Percentiles rank a stretch among this genome's conserved stretches.
Conservation (phyloP, 1,140 invertebrate genomes). For the Hesperophylax magnus region DNA sequence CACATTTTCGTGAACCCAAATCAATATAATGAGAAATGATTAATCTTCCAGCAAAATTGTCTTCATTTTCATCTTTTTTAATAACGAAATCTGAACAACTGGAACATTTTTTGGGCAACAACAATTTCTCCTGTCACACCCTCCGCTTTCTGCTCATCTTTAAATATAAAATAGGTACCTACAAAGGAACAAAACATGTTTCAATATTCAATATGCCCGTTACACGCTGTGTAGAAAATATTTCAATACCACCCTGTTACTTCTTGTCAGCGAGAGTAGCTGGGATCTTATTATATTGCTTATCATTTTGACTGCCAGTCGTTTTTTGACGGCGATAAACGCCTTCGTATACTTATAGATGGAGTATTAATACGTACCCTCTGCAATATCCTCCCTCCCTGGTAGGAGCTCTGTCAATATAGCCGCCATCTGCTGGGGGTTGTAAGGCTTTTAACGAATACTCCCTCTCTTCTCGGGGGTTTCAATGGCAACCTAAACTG, state of each 20-base stretch:
- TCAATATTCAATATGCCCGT: conserved; percentile 15
- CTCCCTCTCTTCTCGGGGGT: conserved; percentile 46
- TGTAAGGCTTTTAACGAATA: conserved; percentile 52
- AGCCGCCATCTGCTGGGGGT: conserved; percentile 45
- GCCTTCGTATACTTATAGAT: conserved; percentile 22
- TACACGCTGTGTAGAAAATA: background rate
- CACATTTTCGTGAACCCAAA: no score
- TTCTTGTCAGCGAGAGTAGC: conserved; percentile 7
- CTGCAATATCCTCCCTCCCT: conserved; percentile 2
- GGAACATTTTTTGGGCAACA: no score
- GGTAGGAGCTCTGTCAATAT: conserved; percentile 39
- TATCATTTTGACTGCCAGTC: conserved; percentile 29
- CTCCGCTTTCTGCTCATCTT: no score
- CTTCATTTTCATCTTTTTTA: no score
- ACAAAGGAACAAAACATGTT: background rate
- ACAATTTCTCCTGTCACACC: no score
- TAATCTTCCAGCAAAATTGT: no score
- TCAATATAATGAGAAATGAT: no score
- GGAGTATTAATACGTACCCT: conserved; percentile 21
- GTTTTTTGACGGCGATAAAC: conserved; percentile 34
- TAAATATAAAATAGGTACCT: no score
- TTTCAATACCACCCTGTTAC: conserved; percentile 31
- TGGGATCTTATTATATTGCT: conserved; percentile 29
- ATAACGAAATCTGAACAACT: no score
- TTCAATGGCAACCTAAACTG: conserved; percentile 51